Evolutionary conservation across 2,888 invertebrate species (phyloP).

Genomic region (Boloria euphrosyne): DNA sequence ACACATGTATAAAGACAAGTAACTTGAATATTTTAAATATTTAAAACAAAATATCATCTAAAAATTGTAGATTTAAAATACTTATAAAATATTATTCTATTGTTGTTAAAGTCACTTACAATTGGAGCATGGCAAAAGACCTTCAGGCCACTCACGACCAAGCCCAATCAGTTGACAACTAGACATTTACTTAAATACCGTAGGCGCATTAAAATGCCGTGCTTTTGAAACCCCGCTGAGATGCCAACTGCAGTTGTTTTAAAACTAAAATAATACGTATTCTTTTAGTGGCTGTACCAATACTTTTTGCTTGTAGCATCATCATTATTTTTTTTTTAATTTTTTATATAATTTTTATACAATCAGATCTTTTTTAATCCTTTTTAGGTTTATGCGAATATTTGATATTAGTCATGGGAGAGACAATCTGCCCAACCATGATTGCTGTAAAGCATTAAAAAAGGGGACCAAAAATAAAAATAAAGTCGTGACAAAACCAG

Average conservation of each 20-base stretch:
- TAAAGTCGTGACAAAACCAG: no score
- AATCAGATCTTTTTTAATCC: background rate
- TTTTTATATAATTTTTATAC: background rate
- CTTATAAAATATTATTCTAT: background rate
- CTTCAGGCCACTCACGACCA: constrained; percentile 14
- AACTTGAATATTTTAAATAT: no score
- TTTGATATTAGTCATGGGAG: no score
- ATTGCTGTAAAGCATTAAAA: no score
- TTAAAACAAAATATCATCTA: no score
- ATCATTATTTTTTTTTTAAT: constrained; percentile 5
- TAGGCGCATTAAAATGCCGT: constrained; percentile 27
- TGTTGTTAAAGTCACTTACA: constrained; percentile 12
- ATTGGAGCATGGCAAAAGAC: constrained; percentile 2
- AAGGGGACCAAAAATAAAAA: no score
- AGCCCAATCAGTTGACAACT: constrained; percentile 20
- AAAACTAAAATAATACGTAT: background rate
- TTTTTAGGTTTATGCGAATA: background rate
- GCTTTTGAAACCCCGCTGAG: constrained; percentile 45
- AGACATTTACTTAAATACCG: constrained; percentile 15
- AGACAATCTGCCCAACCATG: no score
- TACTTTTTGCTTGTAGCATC: constrained; percentile 28
- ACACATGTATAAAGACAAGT: no score
- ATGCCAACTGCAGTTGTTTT: constrained; percentile 43
- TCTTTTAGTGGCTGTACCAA: constrained; percentile 20
- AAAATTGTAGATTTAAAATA: background rate